Base-by-base conservation (phyloP, 23 tunicate genomes). In the Halocynthia roretzi region DNA sequence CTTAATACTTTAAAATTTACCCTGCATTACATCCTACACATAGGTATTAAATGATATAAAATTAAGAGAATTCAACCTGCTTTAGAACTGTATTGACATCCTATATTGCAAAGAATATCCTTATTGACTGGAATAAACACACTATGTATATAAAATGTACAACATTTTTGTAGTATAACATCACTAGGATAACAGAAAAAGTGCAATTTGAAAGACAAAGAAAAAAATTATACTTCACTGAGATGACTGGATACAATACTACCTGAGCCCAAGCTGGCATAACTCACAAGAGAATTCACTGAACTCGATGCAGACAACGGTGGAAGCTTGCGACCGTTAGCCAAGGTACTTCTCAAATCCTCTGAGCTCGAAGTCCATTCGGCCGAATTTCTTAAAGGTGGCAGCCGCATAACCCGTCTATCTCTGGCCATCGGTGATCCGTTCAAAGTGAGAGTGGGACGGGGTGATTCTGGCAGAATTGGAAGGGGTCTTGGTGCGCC, bases 361-460 rank as follows among this genome's bases (percentile, higher is more conserved):
- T 83, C 87, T 5, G 75, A 14, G 7, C 81, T 83, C 7, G 87
- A 83, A 8, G 54, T 63, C 81, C 81, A 83, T 2, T 83, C 81
- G 6, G 49, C 81, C 5, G 81, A 66, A 9, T 83, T 79, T 65
- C 76, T 51, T 2, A 83, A 12, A 8, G 87, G 87, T 5, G 87
- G 81, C 12, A 83, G 71, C 17, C 50, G 55, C 8, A 31, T 31
- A 0, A 71, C 20, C 19, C 48, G 66, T 19, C 22, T 11, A 54
- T 49, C 50, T 52, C 14, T 18, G 9, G 40, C 31, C 52, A 15
- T 78, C 51, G 70, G 70, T 10, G 31, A 9, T 11, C 78, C 62
- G n/a, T 50, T 50, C 11, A 21, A 5, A 8, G 64, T 48, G 21
- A 53, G 10, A 17, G 76, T 12, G 56, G 54, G 76, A 56, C 56